These are phyloP conservation scores for Poecilia wingei DNA, from an alignment of 2,797 vertebrate species.

Conservation along the genomic window DNA sequence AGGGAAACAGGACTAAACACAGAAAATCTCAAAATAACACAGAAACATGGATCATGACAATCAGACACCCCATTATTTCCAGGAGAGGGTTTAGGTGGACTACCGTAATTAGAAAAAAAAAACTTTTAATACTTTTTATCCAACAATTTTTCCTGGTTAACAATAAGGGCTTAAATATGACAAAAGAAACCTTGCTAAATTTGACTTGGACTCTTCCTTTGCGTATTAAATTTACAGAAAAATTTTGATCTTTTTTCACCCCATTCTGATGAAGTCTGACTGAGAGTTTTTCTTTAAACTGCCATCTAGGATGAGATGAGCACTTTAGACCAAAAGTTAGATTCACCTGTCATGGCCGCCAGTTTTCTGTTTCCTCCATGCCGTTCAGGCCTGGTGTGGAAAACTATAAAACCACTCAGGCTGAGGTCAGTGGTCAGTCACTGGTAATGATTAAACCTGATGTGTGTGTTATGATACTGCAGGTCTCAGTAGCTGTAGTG, in stretches of 20 bases:
- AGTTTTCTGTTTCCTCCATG: neutral
- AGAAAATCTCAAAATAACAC: too few relatives aligned
- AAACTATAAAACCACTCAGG: constrained; percentile 20
- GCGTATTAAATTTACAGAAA: constrained; percentile 20
- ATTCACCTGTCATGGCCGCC: constrained; percentile 44
- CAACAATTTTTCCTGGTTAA: constrained; percentile 11
- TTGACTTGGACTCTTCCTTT: constrained; percentile 23
- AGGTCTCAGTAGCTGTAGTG: neutral
- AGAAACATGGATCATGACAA: neutral
- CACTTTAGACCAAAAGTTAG: constrained; percentile 40
- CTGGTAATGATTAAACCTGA: constrained; percentile 7
- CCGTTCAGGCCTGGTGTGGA: constrained; percentile 17
- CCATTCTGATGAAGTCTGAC: constrained; percentile 43
- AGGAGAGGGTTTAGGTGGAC: constrained; percentile 11
- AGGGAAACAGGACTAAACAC: too few relatives aligned
- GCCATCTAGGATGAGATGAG: constrained; percentile 35
- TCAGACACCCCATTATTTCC: constrained; percentile 5
- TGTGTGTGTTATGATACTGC: constrained; percentile 12
- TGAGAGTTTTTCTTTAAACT: constrained; percentile 51
- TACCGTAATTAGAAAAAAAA: neutral
- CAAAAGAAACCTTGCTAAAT: neutral
- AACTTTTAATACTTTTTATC: constrained; percentile 7
- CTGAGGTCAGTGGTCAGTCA: constrained; percentile 42
- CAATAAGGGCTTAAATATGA: constrained; percentile 28
- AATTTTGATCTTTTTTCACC: constrained; percentile 33